A percentile compares a stretch with the other conserved stretches of the same genome.
These are phyloP conservation scores for Dendrocincla fuliginosa DNA, from an alignment of 2,797 vertebrate genomes.

Conservation along the genomic window DNA sequence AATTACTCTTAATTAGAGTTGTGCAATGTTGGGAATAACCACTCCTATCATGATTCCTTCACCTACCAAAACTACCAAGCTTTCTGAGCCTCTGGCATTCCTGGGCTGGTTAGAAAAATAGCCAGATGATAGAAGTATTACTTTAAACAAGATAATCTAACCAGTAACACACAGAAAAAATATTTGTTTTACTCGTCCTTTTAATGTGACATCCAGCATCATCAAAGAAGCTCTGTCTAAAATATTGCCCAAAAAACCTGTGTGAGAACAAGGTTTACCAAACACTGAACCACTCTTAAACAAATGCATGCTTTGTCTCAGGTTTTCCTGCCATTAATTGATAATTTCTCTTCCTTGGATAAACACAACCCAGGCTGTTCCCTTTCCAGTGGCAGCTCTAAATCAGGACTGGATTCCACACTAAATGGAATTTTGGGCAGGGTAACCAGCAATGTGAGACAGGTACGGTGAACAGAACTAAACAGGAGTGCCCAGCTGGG, in stretches of 20 bases:
- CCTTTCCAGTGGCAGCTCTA: neutral
- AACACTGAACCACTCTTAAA: neutral
- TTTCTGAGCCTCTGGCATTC: constrained; percentile 56
- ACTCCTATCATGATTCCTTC: constrained; percentile 49
- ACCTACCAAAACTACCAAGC: constrained; percentile 36
- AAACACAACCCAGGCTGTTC: neutral
- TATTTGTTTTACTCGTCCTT: constrained; percentile 45
- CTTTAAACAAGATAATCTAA: constrained; percentile 46
- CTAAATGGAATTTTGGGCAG: neutral
- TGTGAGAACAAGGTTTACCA: neutral
- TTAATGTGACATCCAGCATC: neutral
- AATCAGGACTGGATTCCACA: neutral
- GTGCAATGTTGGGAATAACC: constrained; percentile 58
- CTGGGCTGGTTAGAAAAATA: constrained; percentile 8
- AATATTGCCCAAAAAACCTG: neutral
- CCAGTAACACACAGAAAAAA: constrained; percentile 6
- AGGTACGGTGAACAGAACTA: neutral
- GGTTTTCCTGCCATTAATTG: neutral
- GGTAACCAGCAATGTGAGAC: neutral
- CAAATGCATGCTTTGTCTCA: neutral
- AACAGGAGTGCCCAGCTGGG: neutral
- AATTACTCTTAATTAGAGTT: constrained; percentile 74
- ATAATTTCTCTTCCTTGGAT: neutral
- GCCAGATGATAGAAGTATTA: constrained; percentile 35
- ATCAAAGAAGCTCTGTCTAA: constrained; percentile 12